Conservation (phyloP, 2,888 invertebrate species). For the Tyria jacobaeae region DNA sequence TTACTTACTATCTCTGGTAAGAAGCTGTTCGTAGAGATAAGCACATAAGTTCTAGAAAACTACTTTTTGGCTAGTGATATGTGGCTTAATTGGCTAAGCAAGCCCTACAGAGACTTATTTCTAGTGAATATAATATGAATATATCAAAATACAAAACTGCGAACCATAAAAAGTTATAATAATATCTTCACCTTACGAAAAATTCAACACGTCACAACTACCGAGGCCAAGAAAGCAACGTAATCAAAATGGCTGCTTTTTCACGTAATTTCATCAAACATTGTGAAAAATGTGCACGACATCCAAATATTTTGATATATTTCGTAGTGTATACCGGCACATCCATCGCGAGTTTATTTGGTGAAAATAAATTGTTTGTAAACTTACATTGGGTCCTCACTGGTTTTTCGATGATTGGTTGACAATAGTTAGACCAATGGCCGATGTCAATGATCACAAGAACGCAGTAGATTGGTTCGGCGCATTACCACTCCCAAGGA, state of each 20-base stretch:
- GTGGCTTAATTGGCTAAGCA: neutral
- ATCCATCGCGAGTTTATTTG: slow-evolving; percentile 66
- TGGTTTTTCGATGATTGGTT: slow-evolving; percentile 96
- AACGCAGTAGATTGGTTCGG: slow-evolving; percentile 90
- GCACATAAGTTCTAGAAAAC: neutral
- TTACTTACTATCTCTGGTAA: neutral
- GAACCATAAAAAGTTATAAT: too few species aligned
- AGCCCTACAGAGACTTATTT: neutral
- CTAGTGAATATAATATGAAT: neutral
- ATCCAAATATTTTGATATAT: slow-evolving; percentile 52
- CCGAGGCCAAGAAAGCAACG: slow-evolving; percentile 72
- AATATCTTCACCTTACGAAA: slow-evolving; percentile 41
- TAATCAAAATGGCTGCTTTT: slow-evolving; percentile 84
- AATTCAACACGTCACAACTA: slow-evolving; percentile 72
- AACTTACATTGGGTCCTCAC: slow-evolving; percentile 86
- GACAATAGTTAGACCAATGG: slow-evolving; percentile 94
- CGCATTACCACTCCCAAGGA: slow-evolving; percentile 89
- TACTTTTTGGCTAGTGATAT: neutral
- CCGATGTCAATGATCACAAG: slow-evolving; percentile 91
- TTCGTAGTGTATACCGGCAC: slow-evolving; percentile 51
- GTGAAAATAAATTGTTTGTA: slow-evolving; percentile 76
- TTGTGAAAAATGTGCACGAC: slow-evolving; percentile 47
- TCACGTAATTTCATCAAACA: slow-evolving; percentile 68
- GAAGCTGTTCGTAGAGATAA: neutral
- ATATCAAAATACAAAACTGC: neutral